These are phyloP conservation scores for Syrista parreyssii DNA, from an alignment of 2,888 invertebrate genomes.

Conservation along the genomic window DNA sequence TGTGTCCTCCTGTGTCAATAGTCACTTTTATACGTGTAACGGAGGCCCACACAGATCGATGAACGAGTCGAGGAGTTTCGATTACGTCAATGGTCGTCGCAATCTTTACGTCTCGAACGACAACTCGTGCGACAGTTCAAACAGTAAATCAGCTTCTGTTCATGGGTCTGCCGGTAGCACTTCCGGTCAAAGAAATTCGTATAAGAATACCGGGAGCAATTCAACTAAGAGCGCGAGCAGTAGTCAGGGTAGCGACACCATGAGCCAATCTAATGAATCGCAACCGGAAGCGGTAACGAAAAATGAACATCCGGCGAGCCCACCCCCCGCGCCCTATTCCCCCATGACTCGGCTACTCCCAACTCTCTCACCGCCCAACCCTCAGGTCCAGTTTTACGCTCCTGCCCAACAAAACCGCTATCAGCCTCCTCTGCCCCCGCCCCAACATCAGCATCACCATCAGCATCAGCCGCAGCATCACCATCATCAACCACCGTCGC, in stretches of 20 bases:
- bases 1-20: too few relatives aligned
- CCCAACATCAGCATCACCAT: constrained; percentile 36
- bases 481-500: constrained; percentile 35
- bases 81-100: neutral
- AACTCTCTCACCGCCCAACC: constrained; percentile 56
- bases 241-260: neutral
- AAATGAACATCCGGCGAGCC: constrained; percentile 46
- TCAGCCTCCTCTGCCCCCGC: constrained; percentile 42
- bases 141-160: too few relatives aligned
- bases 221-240: too few relatives aligned
- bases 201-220: constrained; percentile 26
- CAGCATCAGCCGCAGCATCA: constrained; percentile 41
- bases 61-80: neutral
- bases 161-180: too few relatives aligned
- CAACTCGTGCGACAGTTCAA: too few relatives aligned
- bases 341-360: constrained; percentile 56
- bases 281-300: neutral
- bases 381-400: constrained; percentile 60
- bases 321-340: constrained; percentile 53
- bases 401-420: constrained; percentile 46
- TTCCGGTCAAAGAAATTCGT: constrained; percentile 7
- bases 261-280: neutral
- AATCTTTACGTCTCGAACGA: neutral
- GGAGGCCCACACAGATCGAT: neutral
- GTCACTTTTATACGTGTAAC: neutral